These are phyloP conservation scores for Aelia acuminata DNA, from an alignment of 2,888 invertebrate genomes.

Conservation along the genomic window DNA sequence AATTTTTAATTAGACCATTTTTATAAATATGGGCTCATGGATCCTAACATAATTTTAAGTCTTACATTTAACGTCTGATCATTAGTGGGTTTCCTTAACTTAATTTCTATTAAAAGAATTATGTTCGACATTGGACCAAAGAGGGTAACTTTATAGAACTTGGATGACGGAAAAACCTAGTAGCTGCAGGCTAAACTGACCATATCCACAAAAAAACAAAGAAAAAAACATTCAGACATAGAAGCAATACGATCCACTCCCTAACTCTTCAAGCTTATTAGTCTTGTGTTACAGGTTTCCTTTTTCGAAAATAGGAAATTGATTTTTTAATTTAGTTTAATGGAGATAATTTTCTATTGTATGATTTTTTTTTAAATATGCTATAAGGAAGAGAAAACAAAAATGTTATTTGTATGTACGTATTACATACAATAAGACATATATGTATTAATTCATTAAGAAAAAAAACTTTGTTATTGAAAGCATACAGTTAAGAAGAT, in stretches of 20 bases:
- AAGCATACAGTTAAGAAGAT: no score
- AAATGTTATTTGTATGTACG: no score
- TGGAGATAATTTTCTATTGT: background rate
- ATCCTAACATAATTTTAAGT: no score
- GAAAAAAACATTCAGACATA: conserved; percentile 1
- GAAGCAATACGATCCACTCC: conserved; percentile 27
- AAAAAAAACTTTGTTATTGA: no score
- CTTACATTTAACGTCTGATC: no score
- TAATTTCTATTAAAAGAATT: background rate
- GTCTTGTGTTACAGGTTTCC: conserved; percentile 13
- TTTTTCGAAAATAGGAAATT: background rate
- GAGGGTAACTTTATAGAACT: background rate
- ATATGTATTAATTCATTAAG: no score
- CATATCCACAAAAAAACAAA: conserved; percentile 23
- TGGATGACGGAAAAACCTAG: background rate
- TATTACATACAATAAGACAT: no score
- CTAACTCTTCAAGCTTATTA: background rate
- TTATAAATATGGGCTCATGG: no score
- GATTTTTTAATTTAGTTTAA: background rate
- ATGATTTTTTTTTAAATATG: background rate
- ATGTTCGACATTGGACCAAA: background rate
- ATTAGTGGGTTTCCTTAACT: background rate
- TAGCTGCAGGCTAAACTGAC: background rate
- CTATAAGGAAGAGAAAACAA: background rate
- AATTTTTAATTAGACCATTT: no score